These are phyloP conservation scores for Odontophorus gujanensis DNA, from an alignment of 2,113 vertebrate genomes.

Conservation along the genomic window DNA sequence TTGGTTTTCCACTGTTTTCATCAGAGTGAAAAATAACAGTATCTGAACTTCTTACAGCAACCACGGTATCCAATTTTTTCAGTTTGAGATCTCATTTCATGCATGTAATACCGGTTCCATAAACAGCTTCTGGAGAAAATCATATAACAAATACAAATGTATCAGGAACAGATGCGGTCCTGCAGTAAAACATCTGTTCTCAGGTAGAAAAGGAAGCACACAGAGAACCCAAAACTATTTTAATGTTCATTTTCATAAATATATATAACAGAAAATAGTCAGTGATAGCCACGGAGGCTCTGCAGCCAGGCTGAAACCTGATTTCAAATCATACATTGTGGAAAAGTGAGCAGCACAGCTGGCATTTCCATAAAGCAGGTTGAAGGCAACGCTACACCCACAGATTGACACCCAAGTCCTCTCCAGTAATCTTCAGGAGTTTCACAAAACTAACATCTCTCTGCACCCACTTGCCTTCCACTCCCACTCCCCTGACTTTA, in stretches of 20 bases:
- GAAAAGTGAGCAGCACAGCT: background rate
- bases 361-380: background rate
- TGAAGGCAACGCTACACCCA: background rate
- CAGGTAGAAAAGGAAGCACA: background rate
- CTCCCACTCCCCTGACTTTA: background rate
- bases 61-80: background rate
- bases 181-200: background rate
- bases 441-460: background rate
- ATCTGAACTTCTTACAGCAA: background rate
- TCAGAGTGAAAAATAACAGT: background rate
- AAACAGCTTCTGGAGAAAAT: background rate
- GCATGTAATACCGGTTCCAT: background rate
- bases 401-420: background rate
- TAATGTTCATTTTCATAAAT: background rate
- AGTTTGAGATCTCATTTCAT: slow-evolving; percentile 3
- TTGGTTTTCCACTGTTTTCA: slow-evolving; percentile 24
- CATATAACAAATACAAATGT: background rate
- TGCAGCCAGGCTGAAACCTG: background rate
- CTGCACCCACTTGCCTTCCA: slow-evolving; percentile 1
- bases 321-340: background rate
- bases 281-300: background rate
- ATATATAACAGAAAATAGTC: background rate
- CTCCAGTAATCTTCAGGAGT: background rate
- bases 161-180: background rate
- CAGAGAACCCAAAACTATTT: background rate